phyloP scores from a whole-genome alignment of 2,888 invertebrate species.

The Drosophila mulleri region DNA sequence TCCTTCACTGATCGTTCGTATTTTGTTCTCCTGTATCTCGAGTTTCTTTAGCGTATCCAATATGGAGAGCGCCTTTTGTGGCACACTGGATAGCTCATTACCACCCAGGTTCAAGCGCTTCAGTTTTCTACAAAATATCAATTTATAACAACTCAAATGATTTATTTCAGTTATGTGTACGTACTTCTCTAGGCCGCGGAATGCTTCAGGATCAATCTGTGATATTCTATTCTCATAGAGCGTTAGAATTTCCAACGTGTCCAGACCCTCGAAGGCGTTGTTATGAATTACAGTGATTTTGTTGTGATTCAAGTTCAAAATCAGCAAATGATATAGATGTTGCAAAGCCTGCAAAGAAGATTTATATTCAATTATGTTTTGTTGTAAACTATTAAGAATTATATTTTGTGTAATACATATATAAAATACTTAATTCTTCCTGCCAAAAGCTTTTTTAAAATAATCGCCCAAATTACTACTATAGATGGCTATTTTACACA shows the following conservation, averaged over 20 bases:
- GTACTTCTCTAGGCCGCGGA: conserved; percentile 94
- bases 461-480: neutral
- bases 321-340: conserved; percentile 92
- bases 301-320: conserved; percentile 96
- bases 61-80: conserved; percentile 92
- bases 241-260: conserved; percentile 94
- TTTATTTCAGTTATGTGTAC: conserved; percentile 44
- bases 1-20: conserved; percentile 91
- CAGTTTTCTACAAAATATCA: conserved; percentile 87
- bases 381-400: too few relatives aligned
- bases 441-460: neutral
- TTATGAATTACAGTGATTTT: conserved; percentile 91
- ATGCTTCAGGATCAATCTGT: conserved; percentile 92
- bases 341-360: conserved; percentile 87
- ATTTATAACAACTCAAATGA: neutral
- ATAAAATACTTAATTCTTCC: neutral
- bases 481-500: neutral
- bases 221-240: conserved; percentile 94
- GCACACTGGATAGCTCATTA: conserved; percentile 91
- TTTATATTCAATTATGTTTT: neutral
- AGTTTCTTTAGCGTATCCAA: conserved; percentile 93
- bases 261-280: conserved; percentile 93
- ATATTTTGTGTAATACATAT: too few relatives aligned
- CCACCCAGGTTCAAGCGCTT: conserved; percentile 94
- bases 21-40: conserved; percentile 94